Conservation (phyloP, 2,113 vertebrate species). For the Haplochromis vanheusdeni region DNA sequence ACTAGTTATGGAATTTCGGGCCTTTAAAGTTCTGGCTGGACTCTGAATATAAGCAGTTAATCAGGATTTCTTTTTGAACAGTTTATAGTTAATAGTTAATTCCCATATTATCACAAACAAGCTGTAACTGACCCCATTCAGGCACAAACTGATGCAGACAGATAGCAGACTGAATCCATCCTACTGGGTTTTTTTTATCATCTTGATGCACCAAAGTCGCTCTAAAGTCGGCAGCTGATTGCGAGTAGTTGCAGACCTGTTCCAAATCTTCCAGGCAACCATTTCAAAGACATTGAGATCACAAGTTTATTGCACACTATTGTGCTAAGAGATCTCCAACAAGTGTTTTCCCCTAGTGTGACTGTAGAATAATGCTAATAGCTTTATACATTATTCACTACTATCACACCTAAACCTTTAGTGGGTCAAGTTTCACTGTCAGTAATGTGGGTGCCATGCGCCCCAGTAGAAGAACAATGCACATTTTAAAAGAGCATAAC, state of each 20-base stretch:
- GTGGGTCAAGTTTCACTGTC: background rate
- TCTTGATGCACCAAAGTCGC: background rate
- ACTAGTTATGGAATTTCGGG: background rate
- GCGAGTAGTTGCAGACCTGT: background rate
- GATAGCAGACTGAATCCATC: background rate
- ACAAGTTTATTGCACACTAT: background rate
- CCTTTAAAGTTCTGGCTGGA: background rate
- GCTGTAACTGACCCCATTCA: background rate
- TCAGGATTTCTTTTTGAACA: background rate
- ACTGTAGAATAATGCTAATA: background rate
- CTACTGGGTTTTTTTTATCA: fast-evolving
- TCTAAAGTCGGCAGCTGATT: background rate
- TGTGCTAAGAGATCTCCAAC: background rate
- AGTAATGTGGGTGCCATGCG: background rate
- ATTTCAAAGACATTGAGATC: background rate
- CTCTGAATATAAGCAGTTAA: background rate
- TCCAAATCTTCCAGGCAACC: background rate
- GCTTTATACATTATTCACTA: background rate
- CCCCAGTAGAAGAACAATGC: background rate
- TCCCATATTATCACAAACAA: background rate
- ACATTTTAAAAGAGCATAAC: background rate
- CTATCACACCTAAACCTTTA: background rate
- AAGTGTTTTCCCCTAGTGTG: background rate
- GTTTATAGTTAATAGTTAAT: background rate
- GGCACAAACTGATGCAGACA: background rate